Base-by-base conservation (phyloP, 2,888 invertebrate species). In the Cheilosia impressa region DNA sequence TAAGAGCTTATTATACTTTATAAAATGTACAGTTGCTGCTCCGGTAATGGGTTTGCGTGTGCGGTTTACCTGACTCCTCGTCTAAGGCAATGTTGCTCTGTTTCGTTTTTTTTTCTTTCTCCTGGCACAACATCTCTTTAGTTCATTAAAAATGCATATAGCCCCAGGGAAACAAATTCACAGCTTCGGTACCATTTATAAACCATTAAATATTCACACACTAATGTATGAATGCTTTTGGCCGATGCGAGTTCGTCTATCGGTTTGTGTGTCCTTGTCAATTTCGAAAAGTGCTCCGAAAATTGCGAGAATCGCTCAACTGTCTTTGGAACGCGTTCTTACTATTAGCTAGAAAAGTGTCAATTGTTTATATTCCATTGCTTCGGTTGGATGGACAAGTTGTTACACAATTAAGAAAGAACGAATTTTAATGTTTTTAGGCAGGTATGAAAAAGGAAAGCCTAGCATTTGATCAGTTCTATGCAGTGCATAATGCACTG, bases 101-200 rank as follows among this genome's bases (percentile, higher is more conserved):
- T 22, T 50, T 38, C 38, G 3, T 3, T 22, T 10, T 13, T 50
- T 22, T 50, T 50, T 7, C 17, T 0, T 6, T 27, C 4, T 3
- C 13, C 19, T 22, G 10, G 10, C 19, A 22, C 17, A 1, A 19
- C 9, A 50, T 22, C 50, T 50, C 50, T 22, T 10, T 9, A 22
- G 50, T 50, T 50, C 50, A 50, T 50, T 31, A 34, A 55, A 31
- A n/a, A n/a, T 55, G 9, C 22, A 55, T 55, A n/a, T 2, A 31
- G 17, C 31, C 50, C 50, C 22, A 13, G 50, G 19, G 50, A 19
- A 50, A 50, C 19, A 50, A 50, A 50, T 50, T 50, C 50, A 50
- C 50, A 50, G 50, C 10, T 50, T 19, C 50, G 19, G 50, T 19
- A 22, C 50, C 50, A 50, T 50, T 50, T 50, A 22, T 22, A 22